Conservation (phyloP, 2,888 invertebrate species). For the Cephus rjabovi region DNA sequence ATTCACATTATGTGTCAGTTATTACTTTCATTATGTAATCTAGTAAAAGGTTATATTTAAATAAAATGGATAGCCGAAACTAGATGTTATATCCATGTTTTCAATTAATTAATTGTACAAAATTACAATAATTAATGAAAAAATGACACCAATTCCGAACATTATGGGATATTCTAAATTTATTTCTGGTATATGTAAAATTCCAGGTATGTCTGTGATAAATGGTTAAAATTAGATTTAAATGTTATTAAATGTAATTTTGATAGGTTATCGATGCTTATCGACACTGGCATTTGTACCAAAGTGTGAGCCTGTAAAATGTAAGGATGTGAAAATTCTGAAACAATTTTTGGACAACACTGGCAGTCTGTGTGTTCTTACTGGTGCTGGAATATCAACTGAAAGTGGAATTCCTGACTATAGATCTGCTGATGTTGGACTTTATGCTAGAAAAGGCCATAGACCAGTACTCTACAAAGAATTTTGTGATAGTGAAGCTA, state of each 20-base stretch:
- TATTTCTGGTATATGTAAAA: not conserved
- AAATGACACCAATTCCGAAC: not conserved
- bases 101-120: not conserved
- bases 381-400: constrained; percentile 97
- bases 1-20: not conserved
- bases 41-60: not conserved
- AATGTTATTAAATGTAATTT: not conserved
- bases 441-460: constrained; percentile 87
- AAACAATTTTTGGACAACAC: constrained; percentile 72
- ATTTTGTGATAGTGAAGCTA: constrained; percentile 77
- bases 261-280: constrained; percentile 23
- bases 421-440: constrained; percentile 90
- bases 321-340: constrained; percentile 72
- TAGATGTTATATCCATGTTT: not conserved
- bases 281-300: constrained; percentile 74
- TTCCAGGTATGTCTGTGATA: not conserved
- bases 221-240: not conserved
- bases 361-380: constrained; percentile 77
- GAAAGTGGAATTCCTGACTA: constrained; percentile 98
- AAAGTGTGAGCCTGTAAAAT: constrained; percentile 75
- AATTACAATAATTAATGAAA: not conserved
- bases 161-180: not conserved
- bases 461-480: constrained; percentile 90
- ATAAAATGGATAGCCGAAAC: not conserved
- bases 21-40: not conserved